Conservation (phyloP, 2,113 vertebrate genomes). For the Equus quagga region DNA sequence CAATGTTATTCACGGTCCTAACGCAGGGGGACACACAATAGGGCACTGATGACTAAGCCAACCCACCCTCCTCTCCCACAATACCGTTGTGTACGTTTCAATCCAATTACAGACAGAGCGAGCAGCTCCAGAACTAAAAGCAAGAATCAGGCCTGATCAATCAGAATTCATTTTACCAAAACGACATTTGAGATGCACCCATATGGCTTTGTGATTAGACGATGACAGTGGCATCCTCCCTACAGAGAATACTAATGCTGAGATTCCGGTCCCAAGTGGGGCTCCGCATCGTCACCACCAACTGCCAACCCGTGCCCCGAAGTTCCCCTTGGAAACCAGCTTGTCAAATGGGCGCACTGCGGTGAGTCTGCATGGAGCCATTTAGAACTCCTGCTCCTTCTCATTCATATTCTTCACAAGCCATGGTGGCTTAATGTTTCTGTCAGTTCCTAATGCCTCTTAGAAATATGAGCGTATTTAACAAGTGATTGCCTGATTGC, state of each 20-base stretch:
- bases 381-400: not conserved
- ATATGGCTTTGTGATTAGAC: not conserved
- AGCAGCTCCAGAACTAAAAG: not conserved
- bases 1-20: not conserved
- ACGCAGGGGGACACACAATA: not conserved
- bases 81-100: not conserved
- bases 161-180: constrained; percentile 35
- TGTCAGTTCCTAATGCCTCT: not conserved
- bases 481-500: constrained; percentile 38
- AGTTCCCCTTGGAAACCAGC: not conserved
- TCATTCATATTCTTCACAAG: not conserved
- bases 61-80: not conserved
- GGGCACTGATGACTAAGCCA: not conserved
- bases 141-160: not conserved
- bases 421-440: not conserved
- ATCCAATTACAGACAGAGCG: not conserved
- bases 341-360: not conserved
- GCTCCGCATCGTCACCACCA: fast-evolving
- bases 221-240: not conserved
- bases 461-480: not conserved
- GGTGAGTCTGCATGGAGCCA: not conserved
- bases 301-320: not conserved
- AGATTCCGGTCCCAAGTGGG: not conserved
- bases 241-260: not conserved
- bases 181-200: not conserved